phyloP scores from a whole-genome alignment of 2,888 invertebrate genomes.

The Andrena chrysosceles region DNA sequence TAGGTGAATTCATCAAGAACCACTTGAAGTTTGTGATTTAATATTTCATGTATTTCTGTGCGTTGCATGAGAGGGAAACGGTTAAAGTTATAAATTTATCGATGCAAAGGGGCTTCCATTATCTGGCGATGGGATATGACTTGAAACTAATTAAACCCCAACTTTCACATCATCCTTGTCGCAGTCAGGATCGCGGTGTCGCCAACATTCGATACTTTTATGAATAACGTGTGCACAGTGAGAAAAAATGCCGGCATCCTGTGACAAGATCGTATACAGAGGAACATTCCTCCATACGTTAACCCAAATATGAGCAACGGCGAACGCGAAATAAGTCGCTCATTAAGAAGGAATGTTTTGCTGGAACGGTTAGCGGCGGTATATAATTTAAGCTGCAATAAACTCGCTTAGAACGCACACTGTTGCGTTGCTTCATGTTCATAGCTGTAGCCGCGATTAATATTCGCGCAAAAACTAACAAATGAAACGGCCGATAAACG shows the following conservation, averaged over 20 bases:
- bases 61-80: too few species aligned
- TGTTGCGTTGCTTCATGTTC: slow-evolving; percentile 37
- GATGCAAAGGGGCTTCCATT: too few species aligned
- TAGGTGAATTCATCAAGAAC: too few species aligned
- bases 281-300: slow-evolving; percentile 82
- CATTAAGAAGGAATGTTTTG: slow-evolving; percentile 80
- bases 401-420: slow-evolving; percentile 56
- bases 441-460: slow-evolving; percentile 20
- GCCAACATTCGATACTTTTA: slow-evolving; percentile 33
- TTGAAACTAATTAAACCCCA: slow-evolving; percentile 9
- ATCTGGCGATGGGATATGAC: not conserved
- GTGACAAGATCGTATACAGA: slow-evolving; percentile 37
- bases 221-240: slow-evolving; percentile 19
- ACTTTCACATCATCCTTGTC: not conserved
- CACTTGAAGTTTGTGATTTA: not conserved
- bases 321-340: slow-evolving; percentile 74
- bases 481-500: slow-evolving; percentile 34
- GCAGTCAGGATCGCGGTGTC: not conserved
- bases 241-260: slow-evolving; percentile 42
- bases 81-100: not conserved
- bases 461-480: slow-evolving; percentile 49
- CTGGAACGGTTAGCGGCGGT: slow-evolving; percentile 60
- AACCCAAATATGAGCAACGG: slow-evolving; percentile 79
- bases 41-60: too few species aligned
- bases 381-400: slow-evolving; percentile 68